Conservation (phyloP, 2,113 vertebrate species). For the Corydoras maculifer region DNA sequence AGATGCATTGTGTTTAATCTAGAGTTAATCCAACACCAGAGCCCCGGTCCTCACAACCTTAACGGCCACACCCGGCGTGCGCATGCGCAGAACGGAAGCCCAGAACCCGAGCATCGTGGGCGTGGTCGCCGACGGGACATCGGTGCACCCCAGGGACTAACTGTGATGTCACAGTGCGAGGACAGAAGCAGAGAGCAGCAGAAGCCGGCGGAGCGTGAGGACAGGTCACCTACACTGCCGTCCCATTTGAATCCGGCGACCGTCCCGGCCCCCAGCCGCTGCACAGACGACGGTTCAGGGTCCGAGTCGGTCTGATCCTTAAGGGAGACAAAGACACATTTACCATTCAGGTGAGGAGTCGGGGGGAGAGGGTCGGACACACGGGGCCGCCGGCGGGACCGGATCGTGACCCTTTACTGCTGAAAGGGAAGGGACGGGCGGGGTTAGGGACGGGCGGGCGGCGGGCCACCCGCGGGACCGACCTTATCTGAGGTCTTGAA, state of each 20-base stretch:
- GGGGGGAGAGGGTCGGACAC: neutral
- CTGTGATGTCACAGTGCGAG: conserved; percentile 1
- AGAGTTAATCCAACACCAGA: no score
- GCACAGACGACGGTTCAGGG: conserved; percentile 89
- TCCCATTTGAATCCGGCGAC: conserved; percentile 93
- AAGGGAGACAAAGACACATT: conserved; percentile 61
- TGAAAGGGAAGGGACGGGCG: neutral
- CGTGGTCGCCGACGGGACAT: neutral
- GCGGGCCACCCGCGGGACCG: conserved; percentile 17
- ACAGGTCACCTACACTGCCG: conserved; percentile 72
- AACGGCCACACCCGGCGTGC: no score
- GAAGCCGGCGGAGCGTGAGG: conserved; percentile 49
- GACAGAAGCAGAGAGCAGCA: conserved; percentile 47
- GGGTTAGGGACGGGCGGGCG: neutral
- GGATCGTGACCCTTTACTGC: conserved; percentile 49
- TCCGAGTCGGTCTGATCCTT: conserved; percentile 92
- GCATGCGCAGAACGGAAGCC: no score
- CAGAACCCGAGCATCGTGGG: no score
- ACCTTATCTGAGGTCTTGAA: conserved; percentile 96
- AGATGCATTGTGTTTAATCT: no score
- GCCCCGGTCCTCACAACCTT: no score
- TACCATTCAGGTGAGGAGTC: conserved; percentile 40
- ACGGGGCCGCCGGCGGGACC: conserved; percentile 18
- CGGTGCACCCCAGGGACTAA: neutral
- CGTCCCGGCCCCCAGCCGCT: conserved; percentile 85